phyloP scores from a whole-genome alignment of 2,888 invertebrate genomes.

The Elegia similella region DNA sequence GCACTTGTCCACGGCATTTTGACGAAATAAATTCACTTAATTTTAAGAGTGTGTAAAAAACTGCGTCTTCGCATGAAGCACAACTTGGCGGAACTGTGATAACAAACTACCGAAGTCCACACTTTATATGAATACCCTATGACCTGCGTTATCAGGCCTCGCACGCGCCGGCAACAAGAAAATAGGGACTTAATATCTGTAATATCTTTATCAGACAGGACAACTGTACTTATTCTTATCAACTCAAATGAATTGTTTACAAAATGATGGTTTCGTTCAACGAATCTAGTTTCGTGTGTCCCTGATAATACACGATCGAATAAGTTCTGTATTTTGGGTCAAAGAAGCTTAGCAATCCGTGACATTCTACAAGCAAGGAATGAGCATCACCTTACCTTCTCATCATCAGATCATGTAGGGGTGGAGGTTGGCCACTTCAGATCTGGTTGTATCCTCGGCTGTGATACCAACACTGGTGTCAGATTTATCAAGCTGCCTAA shows the following conservation, averaged over 20 bases:
- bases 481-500: no score
- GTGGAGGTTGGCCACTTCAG: no score
- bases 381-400: no score
- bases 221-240: constrained; percentile 3
- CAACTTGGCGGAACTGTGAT: constrained; percentile 48
- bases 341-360: no score
- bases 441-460: no score
- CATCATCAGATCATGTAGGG: no score
- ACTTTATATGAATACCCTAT: constrained; percentile 66
- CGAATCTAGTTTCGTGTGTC: no score
- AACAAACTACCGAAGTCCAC: constrained; percentile 36
- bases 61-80: constrained; percentile 61
- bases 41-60: constrained; percentile 69
- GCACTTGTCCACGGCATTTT: constrained; percentile 77
- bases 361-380: no score
- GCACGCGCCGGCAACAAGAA: constrained; percentile 62
- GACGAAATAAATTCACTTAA: constrained; percentile 55
- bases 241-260: background rate
- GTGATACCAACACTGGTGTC: no score
- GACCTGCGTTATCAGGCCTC: constrained; percentile 64
- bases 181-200: constrained; percentile 29
- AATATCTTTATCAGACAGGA: constrained; percentile 2
- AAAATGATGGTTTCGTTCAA: no score
- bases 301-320: no score
- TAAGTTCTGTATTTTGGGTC: no score